phyloP scores from a whole-genome alignment of 2,888 invertebrate species.

The Arrhopalites spinosus region DNA sequence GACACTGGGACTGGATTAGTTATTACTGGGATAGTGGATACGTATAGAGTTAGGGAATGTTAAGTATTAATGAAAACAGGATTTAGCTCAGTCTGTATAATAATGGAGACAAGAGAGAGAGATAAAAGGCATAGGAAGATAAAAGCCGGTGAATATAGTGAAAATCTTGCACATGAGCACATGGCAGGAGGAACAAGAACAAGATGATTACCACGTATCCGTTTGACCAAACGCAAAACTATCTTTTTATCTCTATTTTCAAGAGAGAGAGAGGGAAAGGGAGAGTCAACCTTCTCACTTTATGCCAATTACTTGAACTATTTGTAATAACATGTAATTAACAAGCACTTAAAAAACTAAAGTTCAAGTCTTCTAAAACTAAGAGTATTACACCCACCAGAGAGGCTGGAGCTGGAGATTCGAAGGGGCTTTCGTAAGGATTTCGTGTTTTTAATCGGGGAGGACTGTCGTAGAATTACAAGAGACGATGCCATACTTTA shows the following conservation, averaged over 20 bases:
- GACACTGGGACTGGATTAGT: no score
- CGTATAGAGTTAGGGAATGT: background rate
- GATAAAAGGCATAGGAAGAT: no score
- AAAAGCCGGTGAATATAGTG: background rate
- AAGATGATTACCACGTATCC: no score
- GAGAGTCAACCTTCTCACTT: conserved; percentile 30
- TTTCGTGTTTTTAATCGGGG: background rate
- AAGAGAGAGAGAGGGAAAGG: background rate
- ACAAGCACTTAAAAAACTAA: conserved; percentile 34
- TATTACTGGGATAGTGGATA: no score
- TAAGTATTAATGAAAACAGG: background rate
- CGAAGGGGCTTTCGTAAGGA: background rate
- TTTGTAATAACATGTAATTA: conserved; percentile 35
- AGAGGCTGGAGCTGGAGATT: no score
- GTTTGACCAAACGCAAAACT: no score
- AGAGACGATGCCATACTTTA: no score
- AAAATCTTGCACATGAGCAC: background rate
- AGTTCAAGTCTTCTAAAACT: conserved; percentile 18
- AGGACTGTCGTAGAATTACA: no score
- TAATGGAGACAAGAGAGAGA: no score
- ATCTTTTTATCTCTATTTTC: no score
- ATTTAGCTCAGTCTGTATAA: no score
- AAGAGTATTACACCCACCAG: background rate
- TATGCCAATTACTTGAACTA: conserved; percentile 32
- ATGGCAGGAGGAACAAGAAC: no score